Evolutionary conservation across 2,797 vertebrate species (phyloP).

Genomic region (Gymnopithys bicolor): DNA sequence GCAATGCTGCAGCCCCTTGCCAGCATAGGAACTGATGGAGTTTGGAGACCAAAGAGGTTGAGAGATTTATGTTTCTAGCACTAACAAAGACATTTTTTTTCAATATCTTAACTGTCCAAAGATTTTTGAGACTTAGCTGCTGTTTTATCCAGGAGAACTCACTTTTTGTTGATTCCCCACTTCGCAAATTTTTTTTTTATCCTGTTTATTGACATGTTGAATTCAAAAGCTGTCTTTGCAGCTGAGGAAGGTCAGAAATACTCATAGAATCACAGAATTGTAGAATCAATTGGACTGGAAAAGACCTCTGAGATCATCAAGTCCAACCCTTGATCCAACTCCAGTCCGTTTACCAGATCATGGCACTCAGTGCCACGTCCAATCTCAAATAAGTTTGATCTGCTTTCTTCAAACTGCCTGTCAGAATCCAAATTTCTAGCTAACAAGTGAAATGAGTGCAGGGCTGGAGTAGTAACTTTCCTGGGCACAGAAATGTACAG

Average conservation of each 20-base stretch:
- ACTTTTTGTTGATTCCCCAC: background rate
- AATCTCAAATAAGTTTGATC: background rate
- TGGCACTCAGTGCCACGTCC: no score
- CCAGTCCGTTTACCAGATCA: no score
- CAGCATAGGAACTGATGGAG: background rate
- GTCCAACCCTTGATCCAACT: no score
- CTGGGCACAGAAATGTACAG: background rate
- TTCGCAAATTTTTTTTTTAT: background rate
- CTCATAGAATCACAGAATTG: no score
- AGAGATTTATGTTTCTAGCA: background rate
- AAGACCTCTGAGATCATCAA: no score
- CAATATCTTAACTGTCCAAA: background rate
- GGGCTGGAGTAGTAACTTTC: background rate
- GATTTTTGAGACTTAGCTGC: background rate
- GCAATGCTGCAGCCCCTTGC: rapidly evolving
- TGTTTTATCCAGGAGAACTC: background rate
- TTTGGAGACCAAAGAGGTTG: background rate
- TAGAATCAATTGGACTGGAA: no score
- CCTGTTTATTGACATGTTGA: background rate
- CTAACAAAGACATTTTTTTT: background rate
- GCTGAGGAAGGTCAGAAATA: background rate
- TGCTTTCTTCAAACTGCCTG: background rate
- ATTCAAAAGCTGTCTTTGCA: background rate
- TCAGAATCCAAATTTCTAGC: background rate
- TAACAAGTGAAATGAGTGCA: background rate